Conservation (phyloP, 2,113 vertebrate genomes). For the Embiotoca jacksoni region DNA sequence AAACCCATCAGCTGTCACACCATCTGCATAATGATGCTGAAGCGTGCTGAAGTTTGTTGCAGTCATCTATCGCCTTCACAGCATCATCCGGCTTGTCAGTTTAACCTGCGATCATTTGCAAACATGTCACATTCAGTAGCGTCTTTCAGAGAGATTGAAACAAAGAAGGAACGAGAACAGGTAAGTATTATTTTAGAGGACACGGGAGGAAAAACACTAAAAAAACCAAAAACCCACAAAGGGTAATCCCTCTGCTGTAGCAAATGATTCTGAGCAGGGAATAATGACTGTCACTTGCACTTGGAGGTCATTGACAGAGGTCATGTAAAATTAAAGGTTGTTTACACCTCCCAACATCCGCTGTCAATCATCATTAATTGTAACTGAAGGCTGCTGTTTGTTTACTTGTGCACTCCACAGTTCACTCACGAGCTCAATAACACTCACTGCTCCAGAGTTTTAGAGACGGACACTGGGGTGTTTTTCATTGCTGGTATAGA, state of each 20-base stretch:
- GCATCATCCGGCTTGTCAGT: slow-evolving; percentile 45
- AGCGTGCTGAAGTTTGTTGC: slow-evolving; percentile 39
- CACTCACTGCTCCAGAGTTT: background rate
- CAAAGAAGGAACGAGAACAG: background rate
- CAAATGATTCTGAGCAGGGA: background rate
- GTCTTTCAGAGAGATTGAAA: slow-evolving; percentile 5
- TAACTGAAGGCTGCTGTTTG: slow-evolving; percentile 19
- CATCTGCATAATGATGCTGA: slow-evolving; percentile 50
- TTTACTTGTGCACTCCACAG: background rate
- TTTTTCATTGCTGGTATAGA: background rate
- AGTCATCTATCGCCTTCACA: slow-evolving; percentile 53
- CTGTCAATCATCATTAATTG: slow-evolving; percentile 23
- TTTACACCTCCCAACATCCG: background rate
- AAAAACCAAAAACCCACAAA: no score
- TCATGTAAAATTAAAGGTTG: slow-evolving; percentile 32
- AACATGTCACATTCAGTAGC: background rate
- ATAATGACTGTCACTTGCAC: slow-evolving; percentile 1
- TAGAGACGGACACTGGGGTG: slow-evolving; percentile 3
- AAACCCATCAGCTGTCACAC: slow-evolving; percentile 59
- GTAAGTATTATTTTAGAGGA: background rate
- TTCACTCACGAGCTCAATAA: background rate
- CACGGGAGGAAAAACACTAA: background rate
- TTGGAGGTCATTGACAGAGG: slow-evolving; percentile 1
- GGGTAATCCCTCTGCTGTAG: background rate
- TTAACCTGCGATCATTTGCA: slow-evolving; percentile 41